A percentile compares a stretch with the other conserved stretches of the same genome.
phyloP scores from a whole-genome alignment of 2,113 vertebrate species.

The Daubentonia madagascariensis region DNA sequence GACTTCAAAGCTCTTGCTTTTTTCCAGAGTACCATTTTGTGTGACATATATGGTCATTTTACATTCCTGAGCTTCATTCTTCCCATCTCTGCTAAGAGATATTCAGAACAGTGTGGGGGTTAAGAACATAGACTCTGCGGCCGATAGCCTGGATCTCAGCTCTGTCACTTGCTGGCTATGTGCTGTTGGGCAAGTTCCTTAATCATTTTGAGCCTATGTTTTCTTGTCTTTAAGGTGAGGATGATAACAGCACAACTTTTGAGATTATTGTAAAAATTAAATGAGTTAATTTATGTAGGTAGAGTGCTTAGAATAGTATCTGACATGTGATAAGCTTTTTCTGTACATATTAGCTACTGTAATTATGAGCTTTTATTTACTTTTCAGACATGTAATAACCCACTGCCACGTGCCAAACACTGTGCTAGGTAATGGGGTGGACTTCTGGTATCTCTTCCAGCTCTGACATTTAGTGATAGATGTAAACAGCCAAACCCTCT shows the following conservation, averaged over 20 bases:
- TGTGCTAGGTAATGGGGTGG: neutral
- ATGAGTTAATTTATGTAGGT: neutral
- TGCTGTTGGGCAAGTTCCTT: neutral
- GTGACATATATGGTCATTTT: neutral
- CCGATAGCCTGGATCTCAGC: neutral
- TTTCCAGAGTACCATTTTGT: neutral
- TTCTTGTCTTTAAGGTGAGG: neutral
- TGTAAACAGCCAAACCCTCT: neutral
- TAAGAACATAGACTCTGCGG: neutral
- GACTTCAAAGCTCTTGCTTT: neutral
- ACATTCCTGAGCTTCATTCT: neutral
- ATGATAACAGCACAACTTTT: neutral
- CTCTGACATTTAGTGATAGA: neutral
- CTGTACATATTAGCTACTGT: neutral
- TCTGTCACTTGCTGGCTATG: neutral
- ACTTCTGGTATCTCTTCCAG: neutral
- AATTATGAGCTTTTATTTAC: constrained; percentile 13
- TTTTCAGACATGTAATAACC: constrained; percentile 23
- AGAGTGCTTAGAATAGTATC: neutral
- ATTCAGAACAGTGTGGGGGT: neutral
- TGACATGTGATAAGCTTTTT: neutral
- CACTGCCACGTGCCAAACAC: neutral
- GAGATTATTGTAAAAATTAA: neutral
- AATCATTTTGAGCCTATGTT: neutral
- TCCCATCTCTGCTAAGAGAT: neutral